Base-by-base conservation (phyloP, 2,113 vertebrate genomes). In the Centrocercus urophasianus region DNA sequence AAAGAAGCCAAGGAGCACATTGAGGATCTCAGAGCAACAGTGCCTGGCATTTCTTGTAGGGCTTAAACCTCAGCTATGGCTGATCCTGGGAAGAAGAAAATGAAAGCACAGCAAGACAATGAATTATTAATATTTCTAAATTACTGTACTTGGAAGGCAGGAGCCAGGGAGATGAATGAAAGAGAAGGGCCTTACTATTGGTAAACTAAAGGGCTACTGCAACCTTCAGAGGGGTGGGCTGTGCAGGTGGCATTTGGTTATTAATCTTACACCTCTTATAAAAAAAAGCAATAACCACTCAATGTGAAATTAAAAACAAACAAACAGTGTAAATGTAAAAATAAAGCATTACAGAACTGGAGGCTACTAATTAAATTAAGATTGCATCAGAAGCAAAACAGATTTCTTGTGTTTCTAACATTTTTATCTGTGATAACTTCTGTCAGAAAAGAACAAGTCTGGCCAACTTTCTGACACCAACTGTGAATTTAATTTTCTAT, bases 121-220 rank as follows among this genome's bases (percentile, higher is more conserved):
- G 36, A 95, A 96, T 95, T 93, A 93, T 95, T 94, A 89, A 96
- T 88, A 50, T 71, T 85, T 86, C 45, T 80, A 59, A 47, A 57
- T 92, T 84, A 90, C 88, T 93, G 81, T 76, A 27, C 87, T 93
- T 91, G 59, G 67, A 79, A 89, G 93, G 73, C 45, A 89, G 72
- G 54, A 89, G 63, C 28, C 36, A 69, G 30, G 19, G 70, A 87
- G 50, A 40, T 74, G 80, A 24, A 36, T 80, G 67, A 72, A 91
- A 71, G 34, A 38, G 10, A 38, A 66, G 22, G 45, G 10, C 14
- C 52, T 60, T 88, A 27, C 4, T 34, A 1, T 16, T 32, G 21
- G 42, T 20, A 87, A 74, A 34, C 64, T 88, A 56, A 15, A 16
- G 27, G 22, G 3, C 45, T 66, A 65, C 30, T 27, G 24, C 28